Evolutionary conservation across 2,888 invertebrate genomes (phyloP).

Genomic region (Cetonia aurata): DNA sequence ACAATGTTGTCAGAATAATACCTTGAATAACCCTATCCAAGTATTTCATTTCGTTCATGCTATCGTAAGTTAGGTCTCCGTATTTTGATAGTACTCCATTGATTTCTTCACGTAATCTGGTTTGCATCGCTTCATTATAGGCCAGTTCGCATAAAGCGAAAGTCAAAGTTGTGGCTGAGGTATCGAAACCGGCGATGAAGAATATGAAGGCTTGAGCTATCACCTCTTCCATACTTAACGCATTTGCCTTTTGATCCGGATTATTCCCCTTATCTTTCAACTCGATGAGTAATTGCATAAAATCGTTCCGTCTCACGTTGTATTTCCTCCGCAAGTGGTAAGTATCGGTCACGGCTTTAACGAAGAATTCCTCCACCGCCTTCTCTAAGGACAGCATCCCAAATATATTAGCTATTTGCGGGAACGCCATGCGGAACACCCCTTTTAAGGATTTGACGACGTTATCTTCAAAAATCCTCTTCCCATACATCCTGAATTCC

Average conservation of each 20-base stretch:
- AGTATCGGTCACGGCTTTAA: constrained; percentile 53
- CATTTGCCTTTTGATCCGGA: constrained; percentile 21
- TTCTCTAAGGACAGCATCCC: constrained; percentile 47
- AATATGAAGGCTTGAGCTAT: constrained; percentile 63
- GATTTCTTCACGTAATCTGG: constrained; percentile 63
- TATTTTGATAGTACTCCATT: constrained; percentile 54
- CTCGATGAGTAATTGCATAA: constrained; percentile 62
- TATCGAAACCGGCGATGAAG: constrained; percentile 66
- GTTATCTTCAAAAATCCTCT: constrained; percentile 46
- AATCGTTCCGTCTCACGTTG: constrained; percentile 58
- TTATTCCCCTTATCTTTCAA: constrained; percentile 47
- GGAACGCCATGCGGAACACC: constrained; percentile 61
- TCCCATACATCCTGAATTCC: constrained; percentile 28
- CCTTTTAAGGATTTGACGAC: constrained; percentile 44
- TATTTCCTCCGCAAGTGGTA: constrained; percentile 53
- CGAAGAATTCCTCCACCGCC: constrained; percentile 54
- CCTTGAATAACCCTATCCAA: constrained; percentile 65
- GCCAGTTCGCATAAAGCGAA: constrained; percentile 63
- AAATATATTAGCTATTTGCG: constrained; percentile 45
- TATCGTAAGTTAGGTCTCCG: constrained; percentile 63
- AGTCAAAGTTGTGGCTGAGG: constrained; percentile 63
- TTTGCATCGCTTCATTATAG: constrained; percentile 61
- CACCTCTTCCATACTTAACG: constrained; percentile 51
- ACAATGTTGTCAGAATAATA: constrained; percentile 36
- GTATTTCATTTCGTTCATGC: constrained; percentile 65